phyloP scores from a whole-genome alignment of 2,113 vertebrate genomes.

The Epinephelus fuscoguttatus region DNA sequence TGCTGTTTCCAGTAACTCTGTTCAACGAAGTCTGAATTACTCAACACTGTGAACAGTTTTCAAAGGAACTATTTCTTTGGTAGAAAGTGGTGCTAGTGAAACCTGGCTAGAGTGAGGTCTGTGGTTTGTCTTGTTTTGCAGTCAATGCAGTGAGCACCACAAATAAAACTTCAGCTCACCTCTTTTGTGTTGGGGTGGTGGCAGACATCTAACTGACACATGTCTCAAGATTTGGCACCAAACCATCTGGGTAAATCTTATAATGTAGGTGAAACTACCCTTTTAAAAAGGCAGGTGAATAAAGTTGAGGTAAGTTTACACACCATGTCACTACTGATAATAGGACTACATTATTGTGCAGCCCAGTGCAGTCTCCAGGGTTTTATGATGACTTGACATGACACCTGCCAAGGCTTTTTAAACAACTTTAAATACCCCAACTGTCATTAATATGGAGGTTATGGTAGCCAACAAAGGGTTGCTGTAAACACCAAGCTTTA shows the following conservation, averaged over 20 bases:
- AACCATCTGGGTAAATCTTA: background rate
- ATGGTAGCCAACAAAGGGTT: constrained; percentile 1
- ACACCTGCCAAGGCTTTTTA: background rate
- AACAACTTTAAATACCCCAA: constrained; percentile 2
- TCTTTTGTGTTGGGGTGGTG: background rate
- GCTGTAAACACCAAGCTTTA: background rate
- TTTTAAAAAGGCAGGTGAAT: background rate
- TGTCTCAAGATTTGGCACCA: background rate
- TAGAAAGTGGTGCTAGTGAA: background rate
- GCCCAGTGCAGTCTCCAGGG: background rate
- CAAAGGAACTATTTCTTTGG: background rate
- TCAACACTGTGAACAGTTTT: background rate
- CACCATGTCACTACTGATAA: background rate
- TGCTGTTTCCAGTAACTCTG: background rate
- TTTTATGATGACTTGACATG: background rate
- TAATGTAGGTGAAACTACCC: background rate
- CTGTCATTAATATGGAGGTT: background rate
- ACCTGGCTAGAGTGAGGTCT: background rate
- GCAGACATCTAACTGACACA: background rate
- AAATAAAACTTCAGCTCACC: background rate
- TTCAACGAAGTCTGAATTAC: background rate
- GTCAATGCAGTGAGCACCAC: background rate
- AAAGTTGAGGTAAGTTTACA: background rate
- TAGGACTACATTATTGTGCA: background rate
- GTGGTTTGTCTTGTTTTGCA: background rate